A percentile compares a stretch with the other conserved stretches of the same genome.
These are phyloP conservation scores for Etheostoma perlongum DNA, from an alignment of 2,797 vertebrate species.

Conservation along the genomic window DNA sequence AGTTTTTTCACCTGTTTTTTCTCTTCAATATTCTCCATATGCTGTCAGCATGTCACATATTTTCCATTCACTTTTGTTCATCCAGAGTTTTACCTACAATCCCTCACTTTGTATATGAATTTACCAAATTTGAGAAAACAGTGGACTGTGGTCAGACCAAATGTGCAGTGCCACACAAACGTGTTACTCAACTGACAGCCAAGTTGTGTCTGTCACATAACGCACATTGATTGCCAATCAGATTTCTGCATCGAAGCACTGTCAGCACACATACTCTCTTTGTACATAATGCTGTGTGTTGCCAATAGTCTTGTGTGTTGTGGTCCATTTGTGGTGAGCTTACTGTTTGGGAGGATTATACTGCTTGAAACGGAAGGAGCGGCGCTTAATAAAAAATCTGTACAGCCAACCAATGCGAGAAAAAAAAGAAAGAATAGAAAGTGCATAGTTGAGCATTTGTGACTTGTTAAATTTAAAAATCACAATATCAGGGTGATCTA, in stretches of 20 bases:
- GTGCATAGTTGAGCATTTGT: neutral
- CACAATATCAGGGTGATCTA: neutral
- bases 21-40: neutral
- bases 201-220: constrained; percentile 26
- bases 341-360: neutral
- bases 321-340: neutral
- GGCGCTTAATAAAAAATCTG: neutral
- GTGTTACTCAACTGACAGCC: constrained; percentile 12
- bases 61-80: no score
- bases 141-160: neutral
- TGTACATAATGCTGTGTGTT: constrained; percentile 2
- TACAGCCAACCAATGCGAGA: neutral
- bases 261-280: constrained; percentile 13
- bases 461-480: neutral
- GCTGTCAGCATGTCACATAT: neutral
- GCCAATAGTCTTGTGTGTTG: constrained; percentile 2
- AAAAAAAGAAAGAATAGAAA: neutral
- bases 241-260: neutral
- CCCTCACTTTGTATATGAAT: neutral
- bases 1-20: neutral
- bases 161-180: constrained; percentile 26
- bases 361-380: neutral
- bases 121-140: neutral
- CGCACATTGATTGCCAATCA: constrained; percentile 36
- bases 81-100: neutral